Conservation (phyloP, 2,888 invertebrate species). For the Craniophora ligustri region DNA sequence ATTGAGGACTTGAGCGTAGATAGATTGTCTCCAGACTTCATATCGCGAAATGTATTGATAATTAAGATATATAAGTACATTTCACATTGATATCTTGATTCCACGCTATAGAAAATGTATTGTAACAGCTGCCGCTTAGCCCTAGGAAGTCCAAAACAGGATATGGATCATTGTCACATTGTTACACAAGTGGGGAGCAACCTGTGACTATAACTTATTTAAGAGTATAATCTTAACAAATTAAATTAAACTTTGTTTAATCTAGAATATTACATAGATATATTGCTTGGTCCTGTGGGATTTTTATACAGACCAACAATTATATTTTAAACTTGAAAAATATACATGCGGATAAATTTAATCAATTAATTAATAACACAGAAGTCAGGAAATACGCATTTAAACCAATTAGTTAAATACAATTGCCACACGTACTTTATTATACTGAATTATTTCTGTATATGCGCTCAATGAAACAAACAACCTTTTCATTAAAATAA, state of each 20-base stretch:
- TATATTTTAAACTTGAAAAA: constrained; percentile 4
- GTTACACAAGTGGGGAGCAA: constrained; percentile 27
- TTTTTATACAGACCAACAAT: constrained; percentile 3
- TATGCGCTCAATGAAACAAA: constrained; percentile 18
- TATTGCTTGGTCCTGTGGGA: not conserved
- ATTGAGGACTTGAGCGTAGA: no score
- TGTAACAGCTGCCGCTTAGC: constrained; percentile 36
- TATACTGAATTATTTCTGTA: constrained; percentile 8
- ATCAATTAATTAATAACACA: no score
- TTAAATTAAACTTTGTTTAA: constrained; percentile 17
- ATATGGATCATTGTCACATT: constrained; percentile 45
- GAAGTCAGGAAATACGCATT: constrained; percentile 11
- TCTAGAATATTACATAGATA: not conserved
- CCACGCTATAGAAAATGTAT: constrained; percentile 10
- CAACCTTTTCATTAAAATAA: constrained; percentile 7
- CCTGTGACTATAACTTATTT: constrained; percentile 21
- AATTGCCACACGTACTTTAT: not conserved
- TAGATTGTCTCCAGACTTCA: no score
- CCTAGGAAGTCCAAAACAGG: constrained; percentile 43
- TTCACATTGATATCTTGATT: not conserved
- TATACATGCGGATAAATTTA: no score
- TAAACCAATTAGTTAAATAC: constrained; percentile 7
- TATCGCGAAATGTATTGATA: not conserved
- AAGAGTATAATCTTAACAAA: no score
- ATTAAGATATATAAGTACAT: not conserved